Evolutionary conservation across 2,797 vertebrate species (phyloP).

Genomic region (Hylomyscus alleni): DNA sequence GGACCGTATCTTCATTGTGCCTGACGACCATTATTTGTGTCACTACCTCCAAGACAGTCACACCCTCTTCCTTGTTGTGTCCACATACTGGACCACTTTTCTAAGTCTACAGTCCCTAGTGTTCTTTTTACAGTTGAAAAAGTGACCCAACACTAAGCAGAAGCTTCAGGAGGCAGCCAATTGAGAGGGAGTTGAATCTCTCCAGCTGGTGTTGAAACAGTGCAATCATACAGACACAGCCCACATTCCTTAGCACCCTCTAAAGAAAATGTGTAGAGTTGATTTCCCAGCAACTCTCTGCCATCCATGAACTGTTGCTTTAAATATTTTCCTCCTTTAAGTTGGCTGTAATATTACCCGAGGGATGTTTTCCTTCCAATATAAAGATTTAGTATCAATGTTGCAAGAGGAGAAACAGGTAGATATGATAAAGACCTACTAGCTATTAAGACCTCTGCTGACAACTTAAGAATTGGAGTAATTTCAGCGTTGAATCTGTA

Average conservation of each 20-base stretch:
- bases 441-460: background rate
- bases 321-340: background rate
- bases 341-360: background rate
- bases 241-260: background rate
- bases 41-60: background rate
- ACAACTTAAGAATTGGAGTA: background rate
- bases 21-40: background rate
- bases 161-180: background rate
- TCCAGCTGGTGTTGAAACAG: background rate
- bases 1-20: background rate
- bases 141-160: background rate
- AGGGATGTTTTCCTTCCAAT: slow-evolving; percentile 21
- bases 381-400: slow-evolving; percentile 14
- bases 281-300: background rate
- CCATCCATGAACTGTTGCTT: background rate
- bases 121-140: slow-evolving; percentile 38
- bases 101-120: background rate
- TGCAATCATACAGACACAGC: background rate
- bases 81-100: background rate
- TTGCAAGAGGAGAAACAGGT: background rate
- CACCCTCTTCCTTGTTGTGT: background rate
- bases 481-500: slow-evolving; percentile 34
- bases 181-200: background rate
- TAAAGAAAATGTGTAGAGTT: background rate
- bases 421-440: background rate